A percentile compares a stretch with the other conserved stretches of the same genome.
Evolutionary conservation across 92 coral and sea anemone species (phyloP).

Genomic region (Paragorgia papillata): DNA sequence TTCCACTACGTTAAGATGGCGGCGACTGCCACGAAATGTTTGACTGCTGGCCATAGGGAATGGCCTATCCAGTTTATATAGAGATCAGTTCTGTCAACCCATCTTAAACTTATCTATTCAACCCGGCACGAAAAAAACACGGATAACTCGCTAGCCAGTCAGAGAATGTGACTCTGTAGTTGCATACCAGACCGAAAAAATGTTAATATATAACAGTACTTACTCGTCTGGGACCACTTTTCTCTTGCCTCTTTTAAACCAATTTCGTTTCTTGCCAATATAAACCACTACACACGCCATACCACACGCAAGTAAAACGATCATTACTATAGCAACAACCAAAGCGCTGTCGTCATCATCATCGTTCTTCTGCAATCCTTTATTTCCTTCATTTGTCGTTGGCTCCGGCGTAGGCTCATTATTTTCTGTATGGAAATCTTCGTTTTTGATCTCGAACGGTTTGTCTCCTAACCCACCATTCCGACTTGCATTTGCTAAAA

Average conservation of each 20-base stretch:
- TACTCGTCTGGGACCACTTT: constrained; percentile 36
- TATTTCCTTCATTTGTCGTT: neutral
- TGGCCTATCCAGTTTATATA: too few relatives aligned
- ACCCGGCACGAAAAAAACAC: too few relatives aligned
- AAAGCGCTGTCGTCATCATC: constrained; percentile 23
- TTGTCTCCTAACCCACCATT: neutral
- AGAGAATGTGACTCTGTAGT: too few relatives aligned
- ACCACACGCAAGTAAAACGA: neutral
- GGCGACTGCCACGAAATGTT: too few relatives aligned
- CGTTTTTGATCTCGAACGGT: neutral
- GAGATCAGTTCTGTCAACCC: too few relatives aligned
- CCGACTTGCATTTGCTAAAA: neutral
- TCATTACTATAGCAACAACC: constrained; percentile 20
- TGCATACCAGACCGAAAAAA: too few relatives aligned
- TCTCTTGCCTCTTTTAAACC: constrained; percentile 22
- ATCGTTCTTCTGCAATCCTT: constrained; percentile 23
- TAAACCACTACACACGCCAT: neutral
- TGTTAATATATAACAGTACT: neutral
- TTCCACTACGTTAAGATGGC: too few relatives aligned
- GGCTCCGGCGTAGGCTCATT: neutral
- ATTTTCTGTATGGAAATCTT: neutral
- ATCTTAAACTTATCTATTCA: too few relatives aligned
- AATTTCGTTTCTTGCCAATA: constrained; percentile 15
- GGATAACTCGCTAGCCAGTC: too few relatives aligned
- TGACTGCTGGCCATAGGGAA: too few relatives aligned